Base-by-base conservation (phyloP, 2,888 invertebrate genomes). In the Isoperla grammatica region DNA sequence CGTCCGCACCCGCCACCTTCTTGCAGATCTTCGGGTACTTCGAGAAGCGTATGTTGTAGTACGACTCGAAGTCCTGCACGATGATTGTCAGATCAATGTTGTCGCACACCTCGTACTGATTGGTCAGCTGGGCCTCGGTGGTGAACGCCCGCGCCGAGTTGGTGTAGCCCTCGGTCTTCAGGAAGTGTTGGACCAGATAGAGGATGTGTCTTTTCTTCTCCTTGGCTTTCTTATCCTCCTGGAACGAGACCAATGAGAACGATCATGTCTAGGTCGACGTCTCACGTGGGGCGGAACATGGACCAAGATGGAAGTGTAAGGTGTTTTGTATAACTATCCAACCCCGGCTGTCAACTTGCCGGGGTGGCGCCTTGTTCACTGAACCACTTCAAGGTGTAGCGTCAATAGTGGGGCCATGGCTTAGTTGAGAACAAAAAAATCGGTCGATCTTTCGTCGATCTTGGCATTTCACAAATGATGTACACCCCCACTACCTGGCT, bases 61-160 rank as follows among this genome's bases (percentile, higher is more conserved):
- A 95, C 64, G 88, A 88, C 70, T 87, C 88, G 74, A 90, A 96
- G 69, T 95, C 95, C 79, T 91, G 85, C 60, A 95, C 75, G 65
- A 96, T 88, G 43, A 88, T 87, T 64, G 90, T 89, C 70, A 96
- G 76, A 72, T 95, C 94, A 60, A 96, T 84, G 69, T 96, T 96
- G 70, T 96, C 96, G 73, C 95, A 96, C 39, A 95, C 79, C 69
- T 83, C 79, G 70, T 83, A 85, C 61, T 85, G 83, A 5, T 79
- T 79, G 1, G 85, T 78, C 9, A 94, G 76, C 43, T 82, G 83
- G 0, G 91, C 89, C 73, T 95, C 95, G 17, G 77, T 75, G 22
- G 78, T 77, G 61, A 95, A 77, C 9, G 77, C 71, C 56, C 86
- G 82, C 0, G 86, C 86, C 0, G 87, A 77, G 61, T 83, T 81